A percentile compares a stretch with the other conserved stretches of the same genome.
phyloP scores from a whole-genome alignment of 2,797 vertebrate species.

The Babyrousa celebensis region DNA sequence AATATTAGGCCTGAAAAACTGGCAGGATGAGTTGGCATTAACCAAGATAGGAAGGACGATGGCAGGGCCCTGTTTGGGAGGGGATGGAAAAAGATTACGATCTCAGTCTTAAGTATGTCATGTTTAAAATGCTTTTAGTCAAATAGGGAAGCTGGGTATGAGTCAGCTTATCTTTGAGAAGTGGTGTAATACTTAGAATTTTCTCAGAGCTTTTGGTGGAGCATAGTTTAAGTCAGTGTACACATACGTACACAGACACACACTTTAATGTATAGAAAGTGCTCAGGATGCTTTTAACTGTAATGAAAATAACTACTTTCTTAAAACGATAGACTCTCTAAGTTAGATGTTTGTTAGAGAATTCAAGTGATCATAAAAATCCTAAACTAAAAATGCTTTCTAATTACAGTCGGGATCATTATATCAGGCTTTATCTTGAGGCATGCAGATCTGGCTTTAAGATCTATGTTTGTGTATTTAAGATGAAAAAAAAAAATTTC shows the following conservation, averaged over 20 bases:
- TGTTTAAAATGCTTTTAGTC: neutral
- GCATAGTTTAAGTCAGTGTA: neutral
- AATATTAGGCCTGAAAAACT: neutral
- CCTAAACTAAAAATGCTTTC: neutral
- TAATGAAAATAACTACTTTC: slow-evolving; percentile 22
- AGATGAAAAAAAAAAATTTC: neutral
- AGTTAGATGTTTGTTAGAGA: neutral
- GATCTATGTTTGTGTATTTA: neutral
- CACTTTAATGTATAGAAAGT: neutral
- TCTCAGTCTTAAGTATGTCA: too few relatives aligned
- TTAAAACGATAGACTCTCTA: neutral
- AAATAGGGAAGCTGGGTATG: neutral
- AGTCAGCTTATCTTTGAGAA: neutral
- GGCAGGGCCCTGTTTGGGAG: neutral
- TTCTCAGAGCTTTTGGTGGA: neutral
- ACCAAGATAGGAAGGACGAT: neutral
- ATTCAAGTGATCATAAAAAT: neutral
- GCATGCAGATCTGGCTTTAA: neutral
- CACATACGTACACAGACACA: neutral
- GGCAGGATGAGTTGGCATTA: neutral
- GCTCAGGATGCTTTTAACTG: neutral
- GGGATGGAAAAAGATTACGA: neutral
- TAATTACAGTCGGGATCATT: neutral
- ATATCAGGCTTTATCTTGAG: neutral
- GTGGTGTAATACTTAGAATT: neutral